These are phyloP conservation scores for Bolborhynchus lineola DNA, from an alignment of 2,113 vertebrate species.

Conservation along the genomic window DNA sequence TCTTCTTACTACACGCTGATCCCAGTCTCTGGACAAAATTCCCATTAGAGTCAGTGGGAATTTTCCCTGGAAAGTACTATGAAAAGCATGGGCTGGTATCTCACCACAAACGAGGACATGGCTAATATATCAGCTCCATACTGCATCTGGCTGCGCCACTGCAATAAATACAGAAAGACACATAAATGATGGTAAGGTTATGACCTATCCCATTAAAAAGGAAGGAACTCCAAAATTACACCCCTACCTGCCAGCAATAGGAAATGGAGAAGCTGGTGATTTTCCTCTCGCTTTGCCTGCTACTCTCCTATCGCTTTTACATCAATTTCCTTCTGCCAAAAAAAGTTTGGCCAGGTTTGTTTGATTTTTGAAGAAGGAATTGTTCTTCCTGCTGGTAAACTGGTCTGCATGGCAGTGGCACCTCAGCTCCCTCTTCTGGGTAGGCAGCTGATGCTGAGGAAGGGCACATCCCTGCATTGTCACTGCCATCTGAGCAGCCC, in stretches of 20 bases:
- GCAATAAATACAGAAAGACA: conserved; percentile 11
- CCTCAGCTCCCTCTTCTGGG: background rate
- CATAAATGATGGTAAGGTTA: conserved; percentile 17
- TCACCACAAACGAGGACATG: background rate
- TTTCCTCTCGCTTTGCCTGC: background rate
- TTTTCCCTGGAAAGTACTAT: background rate
- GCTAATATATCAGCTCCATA: background rate
- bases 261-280: background rate
- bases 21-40: background rate
- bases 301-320: background rate
- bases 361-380: background rate
- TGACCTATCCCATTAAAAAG: background rate
- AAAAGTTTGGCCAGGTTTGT: background rate
- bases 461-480: background rate
- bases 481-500: background rate
- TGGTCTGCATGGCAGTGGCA: background rate
- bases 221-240: conserved; percentile 56
- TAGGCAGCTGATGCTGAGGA: background rate
- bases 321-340: background rate
- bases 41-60: background rate
- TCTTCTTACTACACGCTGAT: background rate
- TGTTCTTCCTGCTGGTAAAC: rapidly evolving
- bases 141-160: background rate
- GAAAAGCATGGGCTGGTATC: background rate
- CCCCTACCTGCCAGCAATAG: conserved; percentile 42